These are phyloP conservation scores for Ectropis crepuscularia DNA, from an alignment of 2,888 invertebrate genomes.

Conservation along the genomic window DNA sequence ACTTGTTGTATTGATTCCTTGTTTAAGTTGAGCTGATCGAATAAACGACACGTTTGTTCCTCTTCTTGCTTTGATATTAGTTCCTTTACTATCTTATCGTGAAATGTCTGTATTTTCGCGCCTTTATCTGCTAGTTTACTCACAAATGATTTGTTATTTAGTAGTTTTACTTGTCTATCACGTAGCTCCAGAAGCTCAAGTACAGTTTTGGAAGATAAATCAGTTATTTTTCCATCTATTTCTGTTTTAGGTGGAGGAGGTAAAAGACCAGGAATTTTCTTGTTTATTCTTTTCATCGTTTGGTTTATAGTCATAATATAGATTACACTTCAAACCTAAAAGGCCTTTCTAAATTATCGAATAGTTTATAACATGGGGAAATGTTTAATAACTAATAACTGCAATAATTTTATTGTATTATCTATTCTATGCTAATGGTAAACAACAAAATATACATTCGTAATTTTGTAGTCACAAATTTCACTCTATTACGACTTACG, in stretches of 20 bases:
- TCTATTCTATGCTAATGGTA: too few relatives aligned
- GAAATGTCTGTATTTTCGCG: slow-evolving; percentile 78
- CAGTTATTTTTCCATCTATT: slow-evolving; percentile 81
- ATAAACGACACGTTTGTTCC: slow-evolving; percentile 77
- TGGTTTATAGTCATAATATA: slow-evolving; percentile 27
- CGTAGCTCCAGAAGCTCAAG: slow-evolving; percentile 81
- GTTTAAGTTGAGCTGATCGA: slow-evolving; percentile 80
- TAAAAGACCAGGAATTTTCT: slow-evolving; percentile 78
- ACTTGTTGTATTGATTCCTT: slow-evolving; percentile 79
- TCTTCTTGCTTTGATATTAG: slow-evolving; percentile 78
- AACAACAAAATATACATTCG: too few relatives aligned
- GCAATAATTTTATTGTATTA: too few relatives aligned
- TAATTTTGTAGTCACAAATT: too few relatives aligned
- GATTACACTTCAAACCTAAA: neutral
- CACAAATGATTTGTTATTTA: slow-evolving; percentile 81
- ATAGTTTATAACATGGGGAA: neutral
- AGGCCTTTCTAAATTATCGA: too few relatives aligned
- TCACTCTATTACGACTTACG: too few relatives aligned
- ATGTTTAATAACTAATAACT: neutral
- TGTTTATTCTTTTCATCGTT: slow-evolving; percentile 66
- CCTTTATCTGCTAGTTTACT: slow-evolving; percentile 85
- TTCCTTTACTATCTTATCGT: slow-evolving; percentile 75
- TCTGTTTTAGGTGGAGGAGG: slow-evolving; percentile 75
- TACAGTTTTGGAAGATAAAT: slow-evolving; percentile 75
- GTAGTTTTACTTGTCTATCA: slow-evolving; percentile 83